Percentiles rank a stretch among this genome's conserved stretches.
Evolutionary conservation across 2,113 vertebrate genomes (phyloP).

Genomic region (Phocoena sinus): DNA sequence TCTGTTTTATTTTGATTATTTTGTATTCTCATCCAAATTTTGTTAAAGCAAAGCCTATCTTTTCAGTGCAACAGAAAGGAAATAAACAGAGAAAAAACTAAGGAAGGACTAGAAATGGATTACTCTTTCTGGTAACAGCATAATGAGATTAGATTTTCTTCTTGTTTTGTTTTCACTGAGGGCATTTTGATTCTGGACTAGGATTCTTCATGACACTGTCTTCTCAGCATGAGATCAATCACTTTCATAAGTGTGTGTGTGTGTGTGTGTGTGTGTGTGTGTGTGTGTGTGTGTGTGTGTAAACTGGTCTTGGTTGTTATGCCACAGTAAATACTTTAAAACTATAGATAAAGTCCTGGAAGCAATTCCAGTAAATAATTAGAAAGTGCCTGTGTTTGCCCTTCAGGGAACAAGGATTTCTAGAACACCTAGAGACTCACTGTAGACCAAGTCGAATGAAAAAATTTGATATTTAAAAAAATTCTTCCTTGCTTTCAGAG

Average conservation of each 20-base stretch:
- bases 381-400: neutral
- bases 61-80: neutral
- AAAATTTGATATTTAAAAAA: neutral
- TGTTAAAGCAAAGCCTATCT: neutral
- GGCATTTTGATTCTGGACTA: conserved; percentile 49
- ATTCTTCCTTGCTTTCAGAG: neutral
- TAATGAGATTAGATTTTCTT: conserved; percentile 62
- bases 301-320: neutral
- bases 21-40: neutral
- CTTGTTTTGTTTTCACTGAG: conserved; percentile 49
- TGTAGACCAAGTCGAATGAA: neutral
- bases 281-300: neutral
- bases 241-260: neutral
- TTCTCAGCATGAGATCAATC: conserved; percentile 17
- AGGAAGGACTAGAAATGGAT: conserved; percentile 37
- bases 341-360: neutral
- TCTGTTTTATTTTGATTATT: neutral
- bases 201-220: conserved; percentile 63
- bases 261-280: neutral
- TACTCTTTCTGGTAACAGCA: conserved; percentile 62
- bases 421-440: neutral
- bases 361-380: neutral
- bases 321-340: neutral
- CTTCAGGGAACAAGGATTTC: neutral
- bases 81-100: neutral